Base-by-base conservation (phyloP, 2,888 invertebrate species). In the Cryptus armator region DNA sequence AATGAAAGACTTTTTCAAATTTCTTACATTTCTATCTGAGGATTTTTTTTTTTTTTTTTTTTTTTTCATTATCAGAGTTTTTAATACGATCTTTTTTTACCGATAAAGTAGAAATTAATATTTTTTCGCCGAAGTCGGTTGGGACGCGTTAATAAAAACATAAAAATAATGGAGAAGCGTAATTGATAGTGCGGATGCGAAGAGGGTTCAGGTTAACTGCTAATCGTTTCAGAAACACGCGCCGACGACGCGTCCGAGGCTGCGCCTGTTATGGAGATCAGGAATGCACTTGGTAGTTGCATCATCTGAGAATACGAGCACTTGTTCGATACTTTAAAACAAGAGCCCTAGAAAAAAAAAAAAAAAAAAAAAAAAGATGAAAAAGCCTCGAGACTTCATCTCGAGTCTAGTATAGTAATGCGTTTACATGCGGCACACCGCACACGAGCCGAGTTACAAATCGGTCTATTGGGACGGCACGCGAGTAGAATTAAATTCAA, bases 361-460 rank as follows among this genome's bases (percentile, higher is more conserved):
- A 19, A 19, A 56, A 56, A 56, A 19, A 12, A 56, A 19, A 12
- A 53, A 53, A 14, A 53, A 19, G 53, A 19, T 19, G 44, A 53
- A 53, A 19, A 56, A 56, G 12, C 51, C 46, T 64, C 71, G 78
- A 75, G 66, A 70, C 66, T 59, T 82, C 74, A 71, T 75, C 64
- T 56, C 37, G 77, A 59, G 81, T 70, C 32, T 19, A 56, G 32
- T 6, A 16, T 37, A n/a, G 64, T 56, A 53, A 77, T 77, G 68
- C 67, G 66, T 77, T 75, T 74, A 29, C 71, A 51, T 77, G 71
- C 72, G 66, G 70, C 44, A 76, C 62, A 44, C 46, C 71, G n/a
- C 64, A 81, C 72, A 81, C 72, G 46, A 79, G 71, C 67, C 72
- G 66, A 84, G 78, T 67, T 67, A 84, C 84, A 67, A 81, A 81